Base-by-base conservation (phyloP, 2,888 invertebrate genomes). In the Cephalotes varians region DNA sequence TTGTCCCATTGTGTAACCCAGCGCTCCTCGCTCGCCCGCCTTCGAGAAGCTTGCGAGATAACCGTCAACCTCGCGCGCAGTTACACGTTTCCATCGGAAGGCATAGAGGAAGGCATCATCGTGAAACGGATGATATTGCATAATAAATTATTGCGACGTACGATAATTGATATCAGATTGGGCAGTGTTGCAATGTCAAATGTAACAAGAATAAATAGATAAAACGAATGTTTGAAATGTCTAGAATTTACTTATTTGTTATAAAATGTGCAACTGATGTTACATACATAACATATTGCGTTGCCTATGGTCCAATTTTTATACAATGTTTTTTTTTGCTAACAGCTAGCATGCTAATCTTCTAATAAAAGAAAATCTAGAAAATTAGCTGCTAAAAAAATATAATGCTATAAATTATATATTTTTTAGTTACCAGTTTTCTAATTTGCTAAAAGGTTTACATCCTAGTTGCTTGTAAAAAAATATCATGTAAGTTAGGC, bases 1-100 rank as follows among this genome's bases (percentile, higher is more conserved):
- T 92, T 91, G 91, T 91, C 87, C 86, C 89, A 91, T 92, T 91
- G 91, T 90, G 85, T 74, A 83, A 83, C 71, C 71, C 83, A 76
- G 85, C 88, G 81, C 40, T 72, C 56, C 56, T 60, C 28, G 51
- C 67, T 54, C 64, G 72, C 84, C 81, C 86, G 54, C 37, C 64
- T 65, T 37, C 28, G 40, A 56, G 74, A 40, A 58, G 71, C 28
- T 56, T n/a, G 31, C 84, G n/a, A 79, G 86, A 58, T 76, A 34
- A 58, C 47, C 62, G 54, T 58, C 56, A 65, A 74, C 65, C 56
- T 56, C 49, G 60, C 47, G 47, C 49, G 49, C n/a, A 12, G n/a
- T 40, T 49, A n/a, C 21, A 47, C 25, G 12, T 28, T n/a, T 40
- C 58, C 18, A 49, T 51, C 77, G 54, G 18, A 44, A 47, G 40